Evolutionary conservation across 2,797 vertebrate species (phyloP), one percentile per base, ranked within the genome.

Genomic region (Allobates femoralis): DNA sequence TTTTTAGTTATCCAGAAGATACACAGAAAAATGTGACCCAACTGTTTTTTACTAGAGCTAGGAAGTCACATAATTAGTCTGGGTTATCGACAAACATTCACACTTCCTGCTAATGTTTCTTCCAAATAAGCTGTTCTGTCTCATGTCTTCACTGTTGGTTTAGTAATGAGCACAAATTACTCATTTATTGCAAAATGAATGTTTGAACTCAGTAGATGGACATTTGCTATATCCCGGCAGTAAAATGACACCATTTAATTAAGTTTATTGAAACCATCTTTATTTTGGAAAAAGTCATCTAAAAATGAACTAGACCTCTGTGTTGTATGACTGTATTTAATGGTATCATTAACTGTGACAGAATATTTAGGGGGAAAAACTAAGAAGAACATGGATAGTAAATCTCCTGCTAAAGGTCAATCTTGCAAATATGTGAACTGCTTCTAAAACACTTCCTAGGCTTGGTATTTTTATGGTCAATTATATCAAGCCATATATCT

Each of bases 1-100:
- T 97, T 97, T 96, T 95, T 91, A 93, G 92, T 95, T 87, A 90
- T 87, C 79, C 74, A 83, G 79, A 79, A 86, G 88, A 93, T 90
- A 85, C 82, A 91, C 56, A 83, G 90, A 87, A 91, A 94, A 94
- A 92, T 94, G 91, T 93, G 91, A 93, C 92, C 91, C 88, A 92
- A 93, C 90, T 92, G 89, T 92, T 95, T 95, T 93, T 93, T 90
- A 91, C 90, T 92, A 93, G 67, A 89, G 74, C 77, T 73, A 92
- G 93, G 92, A 94, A 94, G 90, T 93, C 92, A 90, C 89, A 83
- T 89, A 89, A 93, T 94, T 92, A 93, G 85, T 89, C 89, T 90
- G 89, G 90, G 89, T 92, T 93, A 90, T 91, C 89, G 90, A 89
- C 89, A 95, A 94, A 93, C 90, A 93, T 91, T 90, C 90, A 90